Base-by-base conservation (phyloP, 1,140 invertebrate species). In the Papilio polyxenes region DNA sequence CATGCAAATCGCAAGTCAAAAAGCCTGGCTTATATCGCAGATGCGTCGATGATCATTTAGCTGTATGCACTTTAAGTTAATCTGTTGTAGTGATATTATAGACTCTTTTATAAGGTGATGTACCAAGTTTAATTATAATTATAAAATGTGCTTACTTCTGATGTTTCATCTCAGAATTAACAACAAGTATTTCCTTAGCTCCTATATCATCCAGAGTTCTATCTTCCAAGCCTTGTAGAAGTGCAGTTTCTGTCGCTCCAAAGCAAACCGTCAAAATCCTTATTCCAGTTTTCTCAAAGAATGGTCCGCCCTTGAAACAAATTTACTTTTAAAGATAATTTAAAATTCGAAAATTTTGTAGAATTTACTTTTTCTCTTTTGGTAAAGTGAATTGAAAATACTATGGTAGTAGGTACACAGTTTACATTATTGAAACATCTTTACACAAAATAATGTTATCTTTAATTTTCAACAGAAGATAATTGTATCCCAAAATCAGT, bases 261-360 rank as follows among this genome's bases (percentile, higher is more conserved):
- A 79, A 48, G 13, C 76, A 82, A 5, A 82, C 37, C 59, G 76
- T 44, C 65, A 82, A 15, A 11, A 82, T 56, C 11, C 81, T 82
- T 40, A 82, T 37, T 49, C 81, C 81, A 48, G 81, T 82, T 8
- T 79, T 75, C 65, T 79, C 81, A 37, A 56, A 59, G 48, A 82
- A 72, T 11, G 76, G 37, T 20, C 44, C 65, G 49, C 69, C 56
- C 81, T 82, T 9, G 20, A 82, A 77, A 37, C 8, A 82, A 20
- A 81, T 37, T 72, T 53, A 15, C 8, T 40, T 65, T 65, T 15
- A 11, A 5, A 65, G 20, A 65, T 65, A 31, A 4, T 56, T 56
- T 17, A 17, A 23, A 31, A 11, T 31, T 65, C 9, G 20, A 23
- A 53, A 53, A 53, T 53, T 53, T 53, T 9, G 15, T 17, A 17